Percentiles rank a stretch among this genome's conserved stretches.
Conservation (phyloP, 2,113 vertebrate species). For the Siphamia tubifer region DNA sequence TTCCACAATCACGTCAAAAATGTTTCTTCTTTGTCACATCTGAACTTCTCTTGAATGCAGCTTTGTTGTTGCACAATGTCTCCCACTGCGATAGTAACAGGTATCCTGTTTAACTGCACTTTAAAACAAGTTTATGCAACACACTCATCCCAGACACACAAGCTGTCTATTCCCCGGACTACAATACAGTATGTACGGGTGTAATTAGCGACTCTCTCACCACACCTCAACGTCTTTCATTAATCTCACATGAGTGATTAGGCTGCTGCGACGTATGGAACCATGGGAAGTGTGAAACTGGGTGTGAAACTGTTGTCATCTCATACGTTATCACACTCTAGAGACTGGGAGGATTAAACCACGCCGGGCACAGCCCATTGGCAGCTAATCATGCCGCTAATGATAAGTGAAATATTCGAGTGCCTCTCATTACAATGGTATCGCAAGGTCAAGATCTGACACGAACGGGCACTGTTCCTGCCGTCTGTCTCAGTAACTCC, state of each 20-base stretch:
- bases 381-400: constrained; percentile 74
- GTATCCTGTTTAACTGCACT: neutral
- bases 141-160: neutral
- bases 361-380: constrained; percentile 66
- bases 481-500: neutral
- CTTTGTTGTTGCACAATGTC: constrained; percentile 27
- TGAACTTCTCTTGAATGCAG: constrained; percentile 14
- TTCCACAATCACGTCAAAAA: neutral
- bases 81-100: constrained; percentile 1
- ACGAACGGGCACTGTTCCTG: neutral
- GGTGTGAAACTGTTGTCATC: constrained; percentile 76
- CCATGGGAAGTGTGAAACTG: constrained; percentile 69
- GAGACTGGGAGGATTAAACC: constrained; percentile 62
- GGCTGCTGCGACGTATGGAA: constrained; percentile 65
- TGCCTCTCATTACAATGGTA: constrained; percentile 45
- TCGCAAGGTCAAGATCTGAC: constrained; percentile 57
- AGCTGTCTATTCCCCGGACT: constrained; percentile 19
- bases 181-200: constrained; percentile 35
- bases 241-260: constrained; percentile 78
- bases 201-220: constrained; percentile 68
- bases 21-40: neutral
- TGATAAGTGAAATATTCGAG: constrained; percentile 65
- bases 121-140: constrained; percentile 16
- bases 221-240: constrained; percentile 72
- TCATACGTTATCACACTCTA: constrained; percentile 71